Evolutionary conservation across 2,797 vertebrate species (phyloP), one percentile per base, ranked within the genome.

Genomic region (Oreonectes daqikongensis): DNA sequence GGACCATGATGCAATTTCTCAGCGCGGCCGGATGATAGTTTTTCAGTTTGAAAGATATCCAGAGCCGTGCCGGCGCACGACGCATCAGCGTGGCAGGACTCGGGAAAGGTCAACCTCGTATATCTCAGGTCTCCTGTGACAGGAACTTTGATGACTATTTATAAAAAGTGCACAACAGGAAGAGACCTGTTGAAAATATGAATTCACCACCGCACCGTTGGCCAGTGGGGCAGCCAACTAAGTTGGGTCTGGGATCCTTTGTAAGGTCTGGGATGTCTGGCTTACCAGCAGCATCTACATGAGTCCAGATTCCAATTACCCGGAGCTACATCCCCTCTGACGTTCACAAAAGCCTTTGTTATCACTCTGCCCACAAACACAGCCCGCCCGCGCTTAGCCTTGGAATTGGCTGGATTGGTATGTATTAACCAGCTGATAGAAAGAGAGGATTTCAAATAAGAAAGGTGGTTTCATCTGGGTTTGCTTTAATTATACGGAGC

Each of bases 291-390:
- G 83, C 85, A 85, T 78, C 85, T 82, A 80, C 71, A 46, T 64
- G 78, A 86, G 85, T 88, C 88, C 86, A 88, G 86, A 85, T 85
- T 90, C 87, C 88, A 89, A 88, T 92, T 91, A 92, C 88, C 85
- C 85, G 74, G 79, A 81, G 78, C 87, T 76, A 83, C 71, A 86
- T 87, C 88, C 80, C 84, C 85, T 88, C 79, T 69, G 85, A 84
- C 84, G 76, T 81, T 82, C 88, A 89, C 87, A 90, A 87, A 91
- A 87, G 87, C 86, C 85, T 89, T 91, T 91, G 87, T 92, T 91
- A 91, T 93, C 89, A 35, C 78, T 44, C 81, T 83, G 80, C 79
- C 81, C 89, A 90, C 86, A 92, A 91, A 90, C 85, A 87, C 81
- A 77, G 85, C 60, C 69, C 70, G 84, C 71, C 84, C 80, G 79